Conservation (phyloP, 2,888 invertebrate genomes). For the Octonoba sinensis region DNA sequence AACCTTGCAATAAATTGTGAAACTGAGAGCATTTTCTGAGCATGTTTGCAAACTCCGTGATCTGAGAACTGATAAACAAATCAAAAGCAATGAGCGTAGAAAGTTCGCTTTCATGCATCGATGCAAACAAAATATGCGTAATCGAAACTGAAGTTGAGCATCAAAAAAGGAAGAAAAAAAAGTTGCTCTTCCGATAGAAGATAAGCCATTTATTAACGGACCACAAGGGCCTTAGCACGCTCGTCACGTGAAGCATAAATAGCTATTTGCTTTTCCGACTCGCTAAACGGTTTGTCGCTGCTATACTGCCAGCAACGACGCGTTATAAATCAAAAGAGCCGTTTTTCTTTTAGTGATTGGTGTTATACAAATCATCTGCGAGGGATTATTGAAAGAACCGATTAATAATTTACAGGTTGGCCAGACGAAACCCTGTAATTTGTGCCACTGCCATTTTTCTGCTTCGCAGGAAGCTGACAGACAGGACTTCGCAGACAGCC, state of each 20-base stretch:
- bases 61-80: no score
- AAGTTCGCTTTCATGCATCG: no score
- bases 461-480: background rate
- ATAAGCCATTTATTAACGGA: no score
- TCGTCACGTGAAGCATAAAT: background rate
- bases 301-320: background rate
- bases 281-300: background rate
- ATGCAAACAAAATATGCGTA: no score
- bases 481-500: conserved; percentile 8
- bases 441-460: conserved; percentile 22
- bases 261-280: no score
- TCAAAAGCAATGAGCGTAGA: no score
- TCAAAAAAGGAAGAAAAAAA: no score
- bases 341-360: conserved; percentile 26
- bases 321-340: conserved; percentile 14
- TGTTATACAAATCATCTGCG: conserved; percentile 14
- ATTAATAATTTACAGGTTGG: conserved; percentile 28
- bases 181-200: no score
- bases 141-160: no score
- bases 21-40: no score
- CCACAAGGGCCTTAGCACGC: background rate
- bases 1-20: no score
- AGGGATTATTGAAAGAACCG: conserved; percentile 24
- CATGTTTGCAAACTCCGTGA: no score
- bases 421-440: conserved; percentile 22